Evolutionary conservation across 2,113 vertebrate genomes (phyloP).

Genomic region (Notarius quadriscutis): DNA sequence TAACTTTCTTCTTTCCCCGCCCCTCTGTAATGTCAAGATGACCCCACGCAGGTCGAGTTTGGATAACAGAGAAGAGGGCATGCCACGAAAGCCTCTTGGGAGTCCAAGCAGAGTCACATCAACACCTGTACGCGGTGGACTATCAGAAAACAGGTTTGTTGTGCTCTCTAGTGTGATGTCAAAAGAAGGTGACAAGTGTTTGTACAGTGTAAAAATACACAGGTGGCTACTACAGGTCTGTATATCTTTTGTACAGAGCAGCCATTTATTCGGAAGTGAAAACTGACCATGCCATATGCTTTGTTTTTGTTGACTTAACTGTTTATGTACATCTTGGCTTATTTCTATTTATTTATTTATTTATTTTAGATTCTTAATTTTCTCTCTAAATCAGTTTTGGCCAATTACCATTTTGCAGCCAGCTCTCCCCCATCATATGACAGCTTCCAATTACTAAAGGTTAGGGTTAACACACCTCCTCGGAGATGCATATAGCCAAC

Average conservation of each 20-base stretch:
- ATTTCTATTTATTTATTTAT: background rate
- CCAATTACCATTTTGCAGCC: background rate
- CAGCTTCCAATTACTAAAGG: background rate
- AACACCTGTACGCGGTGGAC: constrained; percentile 80
- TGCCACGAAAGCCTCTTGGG: constrained; percentile 82
- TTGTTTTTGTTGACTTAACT: background rate
- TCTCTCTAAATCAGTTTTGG: background rate
- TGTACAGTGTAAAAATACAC: background rate
- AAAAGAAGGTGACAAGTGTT: background rate
- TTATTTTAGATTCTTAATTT: background rate
- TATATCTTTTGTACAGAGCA: no score
- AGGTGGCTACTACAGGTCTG: background rate
- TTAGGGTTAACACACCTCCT: background rate
- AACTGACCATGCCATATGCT: background rate
- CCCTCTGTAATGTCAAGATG: constrained; percentile 70
- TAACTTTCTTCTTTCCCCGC: background rate
- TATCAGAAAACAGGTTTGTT: constrained; percentile 86
- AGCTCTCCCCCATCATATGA: background rate
- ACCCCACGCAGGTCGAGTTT: constrained; percentile 76
- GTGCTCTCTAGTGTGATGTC: no score
- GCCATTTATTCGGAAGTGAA: background rate
- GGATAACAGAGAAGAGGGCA: constrained; percentile 83
- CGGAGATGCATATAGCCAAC: no score
- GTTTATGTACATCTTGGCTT: background rate
- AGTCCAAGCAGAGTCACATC: constrained; percentile 78